These are phyloP conservation scores for Gracilinanus agilis DNA, from an alignment of 2,113 vertebrate genomes.

Conservation along the genomic window DNA sequence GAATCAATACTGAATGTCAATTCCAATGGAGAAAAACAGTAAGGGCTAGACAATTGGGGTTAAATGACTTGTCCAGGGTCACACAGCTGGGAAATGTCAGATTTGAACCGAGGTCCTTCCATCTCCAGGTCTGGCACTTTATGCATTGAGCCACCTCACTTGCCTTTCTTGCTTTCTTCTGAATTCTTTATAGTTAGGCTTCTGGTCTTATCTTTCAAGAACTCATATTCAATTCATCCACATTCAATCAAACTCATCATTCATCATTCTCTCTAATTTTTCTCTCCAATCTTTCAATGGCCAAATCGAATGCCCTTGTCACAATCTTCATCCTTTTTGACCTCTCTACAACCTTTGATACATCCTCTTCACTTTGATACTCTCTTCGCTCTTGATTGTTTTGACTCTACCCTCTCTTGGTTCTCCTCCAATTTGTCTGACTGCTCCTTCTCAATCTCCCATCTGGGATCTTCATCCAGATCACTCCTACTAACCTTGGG, in stretches of 20 bases:
- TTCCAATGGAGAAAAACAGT: too few relatives aligned
- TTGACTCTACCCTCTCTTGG: background rate
- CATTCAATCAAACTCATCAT: background rate
- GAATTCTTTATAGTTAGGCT: background rate
- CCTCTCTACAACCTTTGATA: background rate
- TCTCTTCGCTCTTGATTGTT: background rate
- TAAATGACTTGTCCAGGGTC: too few relatives aligned
- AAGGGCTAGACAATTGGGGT: too few relatives aligned
- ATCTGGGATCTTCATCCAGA: background rate
- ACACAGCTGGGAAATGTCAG: too few relatives aligned
- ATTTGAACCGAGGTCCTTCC: too few relatives aligned
- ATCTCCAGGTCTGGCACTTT: too few relatives aligned
- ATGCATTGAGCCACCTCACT: too few relatives aligned
- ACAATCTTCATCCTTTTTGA: background rate
- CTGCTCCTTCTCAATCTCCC: background rate
- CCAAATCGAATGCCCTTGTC: background rate
- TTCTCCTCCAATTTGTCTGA: background rate
- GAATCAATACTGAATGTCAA: too few relatives aligned
- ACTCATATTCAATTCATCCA: background rate
- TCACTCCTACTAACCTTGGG: background rate
- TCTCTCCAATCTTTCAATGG: too few relatives aligned
- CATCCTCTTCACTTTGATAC: background rate
- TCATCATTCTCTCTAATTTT: background rate
- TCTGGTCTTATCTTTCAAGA: background rate
- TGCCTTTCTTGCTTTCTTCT: background rate